Base-by-base conservation (phyloP, 2,888 invertebrate species). In the Noctua comes region DNA sequence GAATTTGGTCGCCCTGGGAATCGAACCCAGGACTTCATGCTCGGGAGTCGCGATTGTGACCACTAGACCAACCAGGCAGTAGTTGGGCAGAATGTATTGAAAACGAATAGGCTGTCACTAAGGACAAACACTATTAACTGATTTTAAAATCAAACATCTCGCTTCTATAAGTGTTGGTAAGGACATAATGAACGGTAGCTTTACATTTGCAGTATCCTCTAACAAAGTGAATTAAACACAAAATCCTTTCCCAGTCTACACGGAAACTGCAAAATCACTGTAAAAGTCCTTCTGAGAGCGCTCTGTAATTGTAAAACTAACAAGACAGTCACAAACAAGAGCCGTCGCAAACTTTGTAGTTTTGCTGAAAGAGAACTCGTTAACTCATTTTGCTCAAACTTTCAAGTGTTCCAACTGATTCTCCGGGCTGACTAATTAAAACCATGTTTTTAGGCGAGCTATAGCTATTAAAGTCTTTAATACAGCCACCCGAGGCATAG, bases 341-440 rank as follows among this genome's bases (percentile, higher is more conserved):
- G 69, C 82, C 46, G 66, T 77, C 54, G 48, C 69, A 74, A 86
- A 88, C 76, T 85, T 86, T 27, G 43, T 66, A 79, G 68, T 81
- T 76, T 40, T 36, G 57, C 76, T 74, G 76, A 88, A 84, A 86
- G 77, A 79, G 79, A 85, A 88, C 86, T 89, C 87, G 85, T 89
- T 88, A 87, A 88, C 86, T 88, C 84, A 82, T 90, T 90, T 87
- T 87, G 79, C 66, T 54, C 71, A 83, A 88, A 89, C 86, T 87
- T 84, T 69, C 82, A 79, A 88, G 82, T 86, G 78, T 85, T 84
- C 77, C 86, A 86, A 87, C 86, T 73, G 83, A 87, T 85, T 88
- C 78, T 77, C 72, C 84, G 72, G 73, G 66, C 82, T 68, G 76
- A 82, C 87, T 90, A 88, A 90, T 90, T 88, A 90, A 88, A 89